Percentiles rank a stretch among this genome's conserved stretches.
These are phyloP conservation scores for Mohoua ochrocephala DNA, from an alignment of 2,113 vertebrate species.

Conservation along the genomic window DNA sequence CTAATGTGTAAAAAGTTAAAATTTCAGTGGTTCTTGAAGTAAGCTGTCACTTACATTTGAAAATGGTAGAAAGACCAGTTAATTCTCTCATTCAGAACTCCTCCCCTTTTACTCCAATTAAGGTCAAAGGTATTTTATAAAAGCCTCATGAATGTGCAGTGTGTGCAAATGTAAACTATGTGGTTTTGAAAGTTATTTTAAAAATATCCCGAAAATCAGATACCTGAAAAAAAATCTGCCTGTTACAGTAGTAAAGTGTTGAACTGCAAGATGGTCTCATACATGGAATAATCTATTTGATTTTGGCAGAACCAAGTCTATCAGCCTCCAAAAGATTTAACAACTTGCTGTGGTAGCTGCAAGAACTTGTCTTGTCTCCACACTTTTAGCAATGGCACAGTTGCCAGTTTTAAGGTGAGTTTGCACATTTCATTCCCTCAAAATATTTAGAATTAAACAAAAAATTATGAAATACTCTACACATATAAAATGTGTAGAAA, in stretches of 20 bases:
- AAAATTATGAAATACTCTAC: neutral
- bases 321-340: conserved; percentile 83
- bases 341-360: conserved; percentile 88
- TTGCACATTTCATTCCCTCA: neutral
- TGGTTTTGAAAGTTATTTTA: neutral
- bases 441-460: neutral
- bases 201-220: neutral
- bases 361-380: conserved; percentile 89
- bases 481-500: neutral
- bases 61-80: neutral
- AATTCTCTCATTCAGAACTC: neutral
- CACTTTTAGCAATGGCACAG: conserved; percentile 84
- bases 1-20: neutral
- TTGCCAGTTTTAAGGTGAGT: conserved; percentile 80
- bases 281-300: neutral
- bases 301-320: conserved; percentile 90
- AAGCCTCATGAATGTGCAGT: neutral
- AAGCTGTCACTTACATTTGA: neutral
- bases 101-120: neutral
- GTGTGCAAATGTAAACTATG: neutral
- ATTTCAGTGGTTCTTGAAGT: neutral
- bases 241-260: neutral
- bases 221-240: neutral
- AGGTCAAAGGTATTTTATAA: neutral
- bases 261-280: neutral